Evolutionary conservation across 2,888 invertebrate genomes (phyloP), one percentile per base, ranked within the genome.

Genomic region (Mythimna loreyi): DNA sequence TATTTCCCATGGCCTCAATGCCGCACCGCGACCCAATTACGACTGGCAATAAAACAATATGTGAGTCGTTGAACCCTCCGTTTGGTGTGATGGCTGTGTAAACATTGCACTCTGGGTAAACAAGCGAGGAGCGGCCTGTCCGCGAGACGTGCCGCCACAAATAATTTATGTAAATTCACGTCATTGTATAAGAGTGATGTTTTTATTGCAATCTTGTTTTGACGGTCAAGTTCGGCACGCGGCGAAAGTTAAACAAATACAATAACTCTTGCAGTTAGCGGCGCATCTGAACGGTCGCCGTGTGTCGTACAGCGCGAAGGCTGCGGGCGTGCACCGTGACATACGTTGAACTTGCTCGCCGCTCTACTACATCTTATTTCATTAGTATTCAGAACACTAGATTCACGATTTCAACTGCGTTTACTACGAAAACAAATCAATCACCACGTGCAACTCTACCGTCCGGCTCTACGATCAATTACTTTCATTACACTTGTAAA

Each of bases 151-250:
- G 88, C 85, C 91, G 92, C 87, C 93, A 93, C 92, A 94, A 91
- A 95, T 95, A 94, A 95, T 95, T 95, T 95, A 96, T 95, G 95
- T 95, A 93, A 95, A 95, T 95, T 91, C 90, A 90, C 92, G 90
- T 93, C 95, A 94, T 94, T 94, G 94, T 92, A 91, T 89, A 93
- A 93, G 89, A 92, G 87, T 92, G 93, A 94, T 92, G 93, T 90
- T 93, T 94, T 94, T 95, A 95, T 93, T 92, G 91, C 91, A 90
- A 91, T 93, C 92, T 92, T 90, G 89, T 92, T 94, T 94, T 93
- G 93, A 89, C 92, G 95, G 95, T 95, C 95, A 96, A 95, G 95
- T 95, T 95, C 94, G 88, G 85, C 83, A 85, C 86, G 87, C 86
- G 86, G 89, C 85, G 92, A 93, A 93, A 93, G 92, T 93, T 92